phyloP scores from a whole-genome alignment of 2,113 vertebrate genomes.

The Sardina pilchardus region DNA sequence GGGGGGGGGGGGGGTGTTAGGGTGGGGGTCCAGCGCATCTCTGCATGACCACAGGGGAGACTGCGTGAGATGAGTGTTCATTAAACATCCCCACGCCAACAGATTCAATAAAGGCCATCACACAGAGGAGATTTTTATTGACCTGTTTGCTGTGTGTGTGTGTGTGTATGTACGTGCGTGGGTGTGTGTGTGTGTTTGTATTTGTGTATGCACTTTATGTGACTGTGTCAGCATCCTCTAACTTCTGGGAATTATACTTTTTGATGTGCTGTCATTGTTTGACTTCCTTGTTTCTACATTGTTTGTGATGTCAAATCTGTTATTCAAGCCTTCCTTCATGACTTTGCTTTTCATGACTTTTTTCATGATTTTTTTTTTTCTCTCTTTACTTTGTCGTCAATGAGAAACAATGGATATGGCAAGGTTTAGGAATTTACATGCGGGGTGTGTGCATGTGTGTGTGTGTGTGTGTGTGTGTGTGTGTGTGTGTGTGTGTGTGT shows the following conservation, averaged over 20 bases:
- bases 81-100: slow-evolving; percentile 60
- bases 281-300: background rate
- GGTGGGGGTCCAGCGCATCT: slow-evolving; percentile 16
- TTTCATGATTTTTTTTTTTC: background rate
- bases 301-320: slow-evolving; percentile 13
- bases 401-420: background rate
- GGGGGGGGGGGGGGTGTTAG: slow-evolving; percentile 33
- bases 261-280: slow-evolving; percentile 1
- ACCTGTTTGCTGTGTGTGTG: slow-evolving; percentile 55
- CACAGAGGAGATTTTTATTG: slow-evolving; percentile 63
- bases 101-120: slow-evolving; percentile 69
- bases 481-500: background rate
- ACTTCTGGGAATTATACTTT: slow-evolving; percentile 1
- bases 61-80: slow-evolving; percentile 71
- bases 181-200: slow-evolving; percentile 52
- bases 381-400: background rate
- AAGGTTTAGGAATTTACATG: too few relatives aligned
- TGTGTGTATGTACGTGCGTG: slow-evolving; percentile 26
- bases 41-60: slow-evolving; percentile 43
- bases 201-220: slow-evolving; percentile 20
- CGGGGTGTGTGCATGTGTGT: background rate
- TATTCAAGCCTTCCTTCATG: background rate
- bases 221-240: background rate
- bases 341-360: background rate
- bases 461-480: background rate